Percentiles rank a stretch among this genome's conserved stretches.
Evolutionary conservation across 1,140 invertebrate species (phyloP).

Genomic region (Drosophila arawakana): DNA sequence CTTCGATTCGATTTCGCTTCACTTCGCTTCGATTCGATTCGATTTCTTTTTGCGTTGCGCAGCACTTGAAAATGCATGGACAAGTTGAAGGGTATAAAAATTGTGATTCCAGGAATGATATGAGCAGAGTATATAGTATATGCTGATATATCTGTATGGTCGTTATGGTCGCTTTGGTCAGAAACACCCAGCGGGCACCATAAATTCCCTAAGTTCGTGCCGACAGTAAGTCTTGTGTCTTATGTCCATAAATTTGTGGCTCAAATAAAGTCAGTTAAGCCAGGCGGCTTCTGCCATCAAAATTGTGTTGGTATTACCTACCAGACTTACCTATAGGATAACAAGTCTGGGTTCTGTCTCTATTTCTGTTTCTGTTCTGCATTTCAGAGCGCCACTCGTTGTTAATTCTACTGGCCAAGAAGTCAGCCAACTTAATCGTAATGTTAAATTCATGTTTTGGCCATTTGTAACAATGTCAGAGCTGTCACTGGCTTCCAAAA

Average conservation of each 20-base stretch:
- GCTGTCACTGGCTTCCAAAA: conserved; percentile 31
- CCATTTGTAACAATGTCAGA: conserved; percentile 71
- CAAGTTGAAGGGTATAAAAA: conserved; percentile 60
- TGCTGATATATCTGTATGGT: conserved; percentile 11
- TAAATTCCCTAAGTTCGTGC: conserved; percentile 59
- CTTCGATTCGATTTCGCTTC: conserved; percentile 5
- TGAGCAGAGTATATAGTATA: conserved; percentile 10
- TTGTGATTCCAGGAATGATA: conserved; percentile 59
- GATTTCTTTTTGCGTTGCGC: conserved; percentile 42
- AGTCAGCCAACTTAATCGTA: conserved; percentile 34
- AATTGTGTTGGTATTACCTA: conserved; percentile 63
- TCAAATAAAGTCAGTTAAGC: conserved; percentile 49
- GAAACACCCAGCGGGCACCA: conserved; percentile 40
- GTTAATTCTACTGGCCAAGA: conserved; percentile 5
- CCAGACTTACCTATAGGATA: conserved; percentile 32
- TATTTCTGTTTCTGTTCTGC: neutral
- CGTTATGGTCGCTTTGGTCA: conserved; percentile 38
- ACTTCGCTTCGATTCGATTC: conserved; percentile 17
- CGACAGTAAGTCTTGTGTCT: conserved; percentile 73
- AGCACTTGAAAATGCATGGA: conserved; percentile 61
- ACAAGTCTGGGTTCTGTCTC: conserved; percentile 4
- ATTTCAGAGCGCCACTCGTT: conserved; percentile 8
- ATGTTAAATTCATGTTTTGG: conserved; percentile 66
- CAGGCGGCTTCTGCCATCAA: conserved; percentile 68
- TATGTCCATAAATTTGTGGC: conserved; percentile 64